Evolutionary conservation across 30 jellyfish, hydroid and myxozoan species (phyloP).

Genomic region (Hydractinia symbiolongicarpus): DNA sequence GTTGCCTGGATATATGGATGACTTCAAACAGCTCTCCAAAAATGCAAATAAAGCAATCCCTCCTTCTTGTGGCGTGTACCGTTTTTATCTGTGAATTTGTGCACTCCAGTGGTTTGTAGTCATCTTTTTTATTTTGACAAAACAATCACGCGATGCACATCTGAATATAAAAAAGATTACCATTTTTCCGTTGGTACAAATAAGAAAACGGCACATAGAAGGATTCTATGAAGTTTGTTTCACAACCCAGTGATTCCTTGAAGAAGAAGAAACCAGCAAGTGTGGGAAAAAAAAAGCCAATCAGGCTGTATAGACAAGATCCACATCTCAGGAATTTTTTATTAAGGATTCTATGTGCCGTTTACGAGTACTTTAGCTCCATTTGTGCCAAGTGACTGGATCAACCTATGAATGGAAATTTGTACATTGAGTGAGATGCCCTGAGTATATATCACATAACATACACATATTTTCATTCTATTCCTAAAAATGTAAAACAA

Average conservation of each 20-base stretch:
- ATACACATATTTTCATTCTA: not conserved
- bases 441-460: not conserved
- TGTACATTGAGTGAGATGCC: too few relatives aligned
- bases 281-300: too few relatives aligned
- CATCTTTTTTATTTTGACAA: not conserved
- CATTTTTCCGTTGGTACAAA: too few relatives aligned
- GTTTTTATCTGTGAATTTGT: not conserved
- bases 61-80: not conserved
- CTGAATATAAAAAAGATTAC: not conserved
- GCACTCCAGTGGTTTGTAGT: slow-evolving; percentile 2
- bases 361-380: not conserved
- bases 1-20: not conserved
- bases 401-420: not conserved
- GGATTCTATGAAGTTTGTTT: too few relatives aligned
- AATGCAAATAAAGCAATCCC: not conserved
- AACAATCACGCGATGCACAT: not conserved
- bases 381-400: not conserved
- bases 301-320: too few relatives aligned
- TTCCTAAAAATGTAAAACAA: not conserved
- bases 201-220: too few relatives aligned
- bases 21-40: not conserved
- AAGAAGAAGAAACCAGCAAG: too few relatives aligned
- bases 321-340: too few relatives aligned
- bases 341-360: not conserved
- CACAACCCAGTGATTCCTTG: too few relatives aligned